Percentiles rank a stretch among this genome's conserved stretches.
These are phyloP conservation scores for Acutogordius australiensis DNA, from an alignment of 2,888 invertebrate genomes.

Conservation along the genomic window DNA sequence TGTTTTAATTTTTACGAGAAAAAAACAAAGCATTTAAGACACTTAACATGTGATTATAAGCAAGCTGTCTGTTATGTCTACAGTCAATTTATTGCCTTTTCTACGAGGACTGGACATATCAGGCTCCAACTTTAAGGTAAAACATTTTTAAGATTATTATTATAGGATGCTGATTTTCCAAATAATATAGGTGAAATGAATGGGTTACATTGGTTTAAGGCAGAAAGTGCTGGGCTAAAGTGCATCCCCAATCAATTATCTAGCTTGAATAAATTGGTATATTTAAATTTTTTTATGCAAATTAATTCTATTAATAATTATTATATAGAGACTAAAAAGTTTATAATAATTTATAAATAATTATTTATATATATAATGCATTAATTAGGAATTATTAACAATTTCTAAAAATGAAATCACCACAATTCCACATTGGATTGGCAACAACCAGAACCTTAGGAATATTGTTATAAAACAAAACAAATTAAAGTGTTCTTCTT, in stretches of 20 bases:
- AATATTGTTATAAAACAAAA: background rate
- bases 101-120: background rate
- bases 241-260: background rate
- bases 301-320: background rate
- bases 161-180: background rate
- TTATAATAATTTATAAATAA: too few species aligned
- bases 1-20: too few species aligned
- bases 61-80: too few species aligned
- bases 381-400: background rate
- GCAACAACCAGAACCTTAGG: background rate
- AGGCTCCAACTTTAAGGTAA: background rate
- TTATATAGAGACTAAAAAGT: too few species aligned
- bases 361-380: background rate
- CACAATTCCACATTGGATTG: background rate
- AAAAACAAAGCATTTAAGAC: too few species aligned
- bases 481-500: background rate
- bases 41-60: too few species aligned
- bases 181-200: background rate
- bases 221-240: background rate
- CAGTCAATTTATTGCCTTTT: background rate
- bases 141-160: background rate
- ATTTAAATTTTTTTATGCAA: background rate
- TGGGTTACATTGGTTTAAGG: slow-evolving; percentile 9
- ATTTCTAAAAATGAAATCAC: background rate
- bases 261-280: background rate